Conservation (phyloP, 2,888 invertebrate genomes). For the Laothoe populi region DNA sequence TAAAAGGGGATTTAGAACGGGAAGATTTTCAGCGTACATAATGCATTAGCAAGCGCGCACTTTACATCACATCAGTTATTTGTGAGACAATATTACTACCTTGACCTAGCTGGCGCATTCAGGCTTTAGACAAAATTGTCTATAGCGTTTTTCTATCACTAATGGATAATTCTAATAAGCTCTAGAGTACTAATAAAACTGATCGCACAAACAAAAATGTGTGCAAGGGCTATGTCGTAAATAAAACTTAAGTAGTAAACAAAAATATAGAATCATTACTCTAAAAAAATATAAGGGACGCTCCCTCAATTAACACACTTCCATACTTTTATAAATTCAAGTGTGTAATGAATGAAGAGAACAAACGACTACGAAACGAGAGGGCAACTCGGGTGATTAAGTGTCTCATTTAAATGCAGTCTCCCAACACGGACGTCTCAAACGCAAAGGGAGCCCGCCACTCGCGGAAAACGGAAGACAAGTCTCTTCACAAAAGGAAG, state of each 20-base stretch:
- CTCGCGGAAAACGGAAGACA: constrained; percentile 83
- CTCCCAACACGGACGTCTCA: constrained; percentile 78
- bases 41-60: no score
- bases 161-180: no score
- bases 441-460: constrained; percentile 78
- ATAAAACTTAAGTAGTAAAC: background rate
- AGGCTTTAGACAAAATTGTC: no score
- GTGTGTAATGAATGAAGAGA: constrained; percentile 76
- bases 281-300: background rate
- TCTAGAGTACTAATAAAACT: no score
- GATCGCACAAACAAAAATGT: no score
- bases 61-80: no score
- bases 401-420: constrained; percentile 85
- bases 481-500: constrained; percentile 80
- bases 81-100: no score
- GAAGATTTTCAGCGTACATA: no score
- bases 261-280: background rate
- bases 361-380: constrained; percentile 77
- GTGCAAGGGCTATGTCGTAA: background rate
- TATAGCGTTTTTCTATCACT: no score
- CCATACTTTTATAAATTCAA: constrained; percentile 46
- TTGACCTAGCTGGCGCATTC: no score
- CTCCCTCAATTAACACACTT: constrained; percentile 35
- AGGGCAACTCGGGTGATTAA: constrained; percentile 81
- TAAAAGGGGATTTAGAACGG: no score